phyloP scores from a whole-genome alignment of 2,113 vertebrate species.

The Poicephalus meyeri region DNA sequence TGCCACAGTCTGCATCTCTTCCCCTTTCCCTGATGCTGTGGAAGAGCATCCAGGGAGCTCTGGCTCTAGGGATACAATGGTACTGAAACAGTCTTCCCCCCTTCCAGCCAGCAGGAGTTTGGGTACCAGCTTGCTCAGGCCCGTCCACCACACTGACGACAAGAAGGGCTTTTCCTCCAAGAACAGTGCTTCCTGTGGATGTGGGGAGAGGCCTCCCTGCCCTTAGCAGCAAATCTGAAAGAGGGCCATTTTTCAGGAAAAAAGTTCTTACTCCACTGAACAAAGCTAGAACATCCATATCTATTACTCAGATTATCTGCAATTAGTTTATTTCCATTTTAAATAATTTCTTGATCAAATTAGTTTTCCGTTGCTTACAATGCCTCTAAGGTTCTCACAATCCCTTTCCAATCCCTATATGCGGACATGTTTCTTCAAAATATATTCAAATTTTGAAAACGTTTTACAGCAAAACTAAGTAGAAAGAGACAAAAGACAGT shows the following conservation, averaged over 20 bases:
- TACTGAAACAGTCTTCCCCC: not conserved
- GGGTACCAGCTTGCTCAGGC: not conserved
- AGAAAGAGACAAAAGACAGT: not conserved
- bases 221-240: not conserved
- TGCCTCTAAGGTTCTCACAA: not conserved
- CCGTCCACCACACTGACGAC: not conserved
- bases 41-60: fast-evolving
- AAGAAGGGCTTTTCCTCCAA: not conserved
- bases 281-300: not conserved
- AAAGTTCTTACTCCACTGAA: not conserved
- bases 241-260: not conserved
- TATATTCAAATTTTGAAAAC: not conserved
- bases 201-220: not conserved
- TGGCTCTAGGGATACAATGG: not conserved
- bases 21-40: not conserved
- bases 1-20: not conserved
- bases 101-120: not conserved
- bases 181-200: not conserved
- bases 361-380: not conserved
- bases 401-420: fast-evolving
- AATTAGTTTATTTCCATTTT: not conserved
- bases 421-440: not conserved
- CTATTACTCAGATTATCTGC: not conserved
- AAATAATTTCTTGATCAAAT: not conserved
- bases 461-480: not conserved